Conservation (phyloP, 2,797 vertebrate species). For the Myoxocephalus aenaeus region DNA sequence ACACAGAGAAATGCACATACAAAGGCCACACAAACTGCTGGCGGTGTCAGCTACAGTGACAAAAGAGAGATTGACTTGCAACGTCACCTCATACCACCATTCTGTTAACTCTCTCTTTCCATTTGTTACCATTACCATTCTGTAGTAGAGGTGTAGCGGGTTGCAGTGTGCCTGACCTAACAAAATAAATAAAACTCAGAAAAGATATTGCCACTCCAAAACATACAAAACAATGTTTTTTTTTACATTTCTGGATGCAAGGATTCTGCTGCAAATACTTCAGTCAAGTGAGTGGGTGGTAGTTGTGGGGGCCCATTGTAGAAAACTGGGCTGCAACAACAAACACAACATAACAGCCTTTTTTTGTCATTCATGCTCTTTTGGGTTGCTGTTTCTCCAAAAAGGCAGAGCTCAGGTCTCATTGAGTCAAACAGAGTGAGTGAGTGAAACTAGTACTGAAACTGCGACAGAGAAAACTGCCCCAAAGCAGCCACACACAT, state of each 20-base stretch:
- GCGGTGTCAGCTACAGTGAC: conserved; percentile 21
- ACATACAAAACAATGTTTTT: background rate
- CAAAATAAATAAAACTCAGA: conserved; percentile 5
- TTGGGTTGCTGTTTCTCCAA: conserved; percentile 30
- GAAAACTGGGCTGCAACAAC: conserved; percentile 14
- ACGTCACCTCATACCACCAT: conserved; percentile 11
- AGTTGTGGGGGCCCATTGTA: background rate
- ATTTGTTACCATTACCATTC: conserved; percentile 21
- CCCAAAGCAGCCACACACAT: conserved; percentile 2
- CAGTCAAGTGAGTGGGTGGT: conserved; percentile 15
- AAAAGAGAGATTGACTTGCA: conserved; percentile 41
- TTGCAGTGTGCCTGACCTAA: conserved; percentile 12
- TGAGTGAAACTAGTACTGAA: conserved; percentile 7
- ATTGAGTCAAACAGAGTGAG: background rate
- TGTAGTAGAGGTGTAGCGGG: conserved; percentile 6
- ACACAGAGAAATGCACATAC: background rate
- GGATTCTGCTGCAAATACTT: conserved; percentile 1
- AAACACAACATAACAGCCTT: conserved; percentile 7
- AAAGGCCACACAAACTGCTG: conserved; percentile 3
- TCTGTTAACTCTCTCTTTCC: conserved; percentile 33
- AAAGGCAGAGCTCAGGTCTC: conserved; percentile 20
- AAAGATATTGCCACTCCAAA: background rate
- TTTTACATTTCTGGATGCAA: conserved; percentile 16
- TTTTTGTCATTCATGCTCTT: conserved; percentile 35
- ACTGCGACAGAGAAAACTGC: background rate